phyloP scores from a whole-genome alignment of 2,888 invertebrate genomes.

The Gandaritis pyraliata region DNA sequence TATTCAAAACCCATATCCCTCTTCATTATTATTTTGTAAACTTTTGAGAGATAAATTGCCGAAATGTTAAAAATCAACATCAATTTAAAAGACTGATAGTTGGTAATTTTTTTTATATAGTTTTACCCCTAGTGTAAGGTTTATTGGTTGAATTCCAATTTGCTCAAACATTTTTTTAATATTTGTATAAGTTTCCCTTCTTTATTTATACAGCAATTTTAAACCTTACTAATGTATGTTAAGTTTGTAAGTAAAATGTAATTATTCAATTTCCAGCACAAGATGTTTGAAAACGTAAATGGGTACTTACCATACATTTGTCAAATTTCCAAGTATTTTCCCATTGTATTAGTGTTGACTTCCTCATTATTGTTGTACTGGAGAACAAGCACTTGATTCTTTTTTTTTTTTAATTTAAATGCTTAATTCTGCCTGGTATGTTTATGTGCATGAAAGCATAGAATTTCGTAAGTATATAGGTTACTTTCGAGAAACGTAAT shows the following conservation, averaged over 20 bases:
- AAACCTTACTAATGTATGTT: constrained; percentile 1
- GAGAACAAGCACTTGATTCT: too few relatives aligned
- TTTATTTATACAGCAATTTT: constrained; percentile 65
- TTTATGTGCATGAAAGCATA: constrained; percentile 28
- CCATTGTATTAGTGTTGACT: too few relatives aligned
- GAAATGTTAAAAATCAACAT: constrained; percentile 82
- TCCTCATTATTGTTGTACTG: background rate
- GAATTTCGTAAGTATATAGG: constrained; percentile 13
- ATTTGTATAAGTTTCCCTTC: constrained; percentile 59
- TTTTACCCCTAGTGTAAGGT: constrained; percentile 83
- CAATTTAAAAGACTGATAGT: constrained; percentile 86
- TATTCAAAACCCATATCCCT: constrained; percentile 34
- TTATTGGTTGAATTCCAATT: constrained; percentile 78
- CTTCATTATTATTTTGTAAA: constrained; percentile 70
- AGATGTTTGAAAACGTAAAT: constrained; percentile 4
- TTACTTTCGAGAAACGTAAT: constrained; percentile 33
- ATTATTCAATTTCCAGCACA: background rate
- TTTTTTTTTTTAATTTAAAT: background rate
- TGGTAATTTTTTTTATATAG: constrained; percentile 82
- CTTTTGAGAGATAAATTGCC: constrained; percentile 81
- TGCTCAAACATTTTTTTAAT: constrained; percentile 76
- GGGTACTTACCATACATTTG: too few relatives aligned
- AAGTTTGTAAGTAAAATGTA: constrained; percentile 3
- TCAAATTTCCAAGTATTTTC: too few relatives aligned
- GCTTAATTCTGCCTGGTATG: background rate